phyloP scores from a whole-genome alignment of 1,140 invertebrate genomes.

The Saccostrea echinata region DNA sequence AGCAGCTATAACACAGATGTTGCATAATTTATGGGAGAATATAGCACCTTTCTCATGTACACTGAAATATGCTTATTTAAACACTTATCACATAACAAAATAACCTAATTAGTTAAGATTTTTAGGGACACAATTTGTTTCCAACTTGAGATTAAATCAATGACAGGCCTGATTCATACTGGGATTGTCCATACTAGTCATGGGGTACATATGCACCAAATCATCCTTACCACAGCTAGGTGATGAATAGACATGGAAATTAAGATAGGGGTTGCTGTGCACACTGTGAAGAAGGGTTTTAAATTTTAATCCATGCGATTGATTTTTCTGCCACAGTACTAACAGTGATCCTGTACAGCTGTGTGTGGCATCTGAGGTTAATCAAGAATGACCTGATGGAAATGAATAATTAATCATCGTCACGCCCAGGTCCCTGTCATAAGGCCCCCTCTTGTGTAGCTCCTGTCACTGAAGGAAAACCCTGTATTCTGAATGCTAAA shows the following conservation, averaged over 20 bases:
- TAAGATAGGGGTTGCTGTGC: no score
- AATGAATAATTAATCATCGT: neutral
- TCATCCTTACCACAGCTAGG: neutral
- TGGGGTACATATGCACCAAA: neutral
- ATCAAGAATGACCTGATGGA: neutral
- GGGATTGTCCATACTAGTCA: neutral
- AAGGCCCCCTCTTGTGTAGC: no score
- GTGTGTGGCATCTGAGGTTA: neutral
- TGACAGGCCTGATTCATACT: constrained; percentile 20
- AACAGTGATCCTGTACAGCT: constrained; percentile 3
- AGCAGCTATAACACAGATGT: neutral
- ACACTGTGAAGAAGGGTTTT: neutral
- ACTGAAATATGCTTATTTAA: neutral
- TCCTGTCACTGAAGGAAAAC: neutral
- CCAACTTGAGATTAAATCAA: neutral
- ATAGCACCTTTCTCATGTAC: neutral
- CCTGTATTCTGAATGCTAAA: no score
- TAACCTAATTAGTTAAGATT: neutral
- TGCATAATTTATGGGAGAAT: neutral
- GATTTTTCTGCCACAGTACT: neutral
- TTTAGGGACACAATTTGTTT: neutral
- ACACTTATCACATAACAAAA: neutral
- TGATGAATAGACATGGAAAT: neutral
- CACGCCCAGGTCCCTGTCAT: no score
- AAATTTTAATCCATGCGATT: neutral